Evolutionary conservation across 2,797 vertebrate species (phyloP).

Genomic region (Ibycter americanus): DNA sequence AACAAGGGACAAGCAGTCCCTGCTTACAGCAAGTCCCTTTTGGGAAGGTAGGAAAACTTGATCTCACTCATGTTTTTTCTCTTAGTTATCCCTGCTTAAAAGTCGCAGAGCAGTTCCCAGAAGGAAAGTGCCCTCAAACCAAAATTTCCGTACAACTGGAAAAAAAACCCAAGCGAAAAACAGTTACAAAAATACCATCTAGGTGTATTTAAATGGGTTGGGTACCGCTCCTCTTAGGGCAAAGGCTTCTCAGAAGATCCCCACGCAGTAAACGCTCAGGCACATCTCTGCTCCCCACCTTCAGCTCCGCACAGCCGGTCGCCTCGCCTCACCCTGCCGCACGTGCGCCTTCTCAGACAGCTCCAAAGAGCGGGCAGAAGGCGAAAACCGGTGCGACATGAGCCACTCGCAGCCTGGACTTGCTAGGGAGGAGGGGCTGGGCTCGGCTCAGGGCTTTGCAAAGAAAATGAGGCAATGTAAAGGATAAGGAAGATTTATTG

Average conservation of each 20-base stretch:
- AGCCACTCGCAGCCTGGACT: neutral
- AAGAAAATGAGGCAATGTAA: neutral
- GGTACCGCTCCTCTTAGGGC: neutral
- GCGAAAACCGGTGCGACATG: fast-evolving
- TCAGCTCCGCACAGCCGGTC: neutral
- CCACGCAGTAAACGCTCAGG: neutral
- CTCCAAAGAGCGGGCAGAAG: fast-evolving
- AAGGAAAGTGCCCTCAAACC: neutral
- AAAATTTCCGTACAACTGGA: neutral
- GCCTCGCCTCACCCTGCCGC: neutral
- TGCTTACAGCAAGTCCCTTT: neutral
- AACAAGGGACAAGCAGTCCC: neutral
- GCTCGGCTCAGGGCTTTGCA: neutral
- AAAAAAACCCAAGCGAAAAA: neutral
- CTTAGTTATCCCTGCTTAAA: neutral
- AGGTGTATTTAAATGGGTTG: neutral
- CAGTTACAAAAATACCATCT: neutral
- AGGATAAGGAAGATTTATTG: neutral
- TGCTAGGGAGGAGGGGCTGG: neutral
- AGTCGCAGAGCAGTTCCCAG: neutral
- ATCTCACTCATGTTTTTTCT: constrained; percentile 3
- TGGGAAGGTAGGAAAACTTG: constrained; percentile 11
- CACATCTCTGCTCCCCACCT: neutral
- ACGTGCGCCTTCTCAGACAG: fast-evolving
- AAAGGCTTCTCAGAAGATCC: neutral